phyloP scores from a whole-genome alignment of 53 echinoderm and acorn worm species.

The Temnopleurus reevesii region DNA sequence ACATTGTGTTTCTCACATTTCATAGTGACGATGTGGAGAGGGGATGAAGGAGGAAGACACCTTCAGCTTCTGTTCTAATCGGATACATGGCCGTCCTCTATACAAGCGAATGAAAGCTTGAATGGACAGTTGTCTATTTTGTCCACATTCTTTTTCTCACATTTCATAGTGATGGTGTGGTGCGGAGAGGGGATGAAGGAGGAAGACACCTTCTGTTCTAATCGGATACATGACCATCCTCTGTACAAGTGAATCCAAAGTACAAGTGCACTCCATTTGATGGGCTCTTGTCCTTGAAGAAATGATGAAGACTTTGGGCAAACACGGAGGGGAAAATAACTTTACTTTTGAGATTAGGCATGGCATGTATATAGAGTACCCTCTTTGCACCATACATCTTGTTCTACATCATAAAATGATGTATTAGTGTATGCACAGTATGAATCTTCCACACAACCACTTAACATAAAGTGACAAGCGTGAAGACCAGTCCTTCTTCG shows the following conservation, averaged over 20 bases:
- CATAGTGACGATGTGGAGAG: no score
- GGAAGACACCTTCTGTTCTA: neutral
- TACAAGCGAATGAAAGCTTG: neutral
- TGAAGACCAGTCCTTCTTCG: no score
- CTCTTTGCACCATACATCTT: no score
- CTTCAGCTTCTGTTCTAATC: neutral
- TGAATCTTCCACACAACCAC: no score
- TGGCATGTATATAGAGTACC: no score
- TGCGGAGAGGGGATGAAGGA: neutral
- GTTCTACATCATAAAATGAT: no score
- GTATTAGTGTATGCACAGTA: no score
- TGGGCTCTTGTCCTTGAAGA: neutral
- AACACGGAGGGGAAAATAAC: neutral
- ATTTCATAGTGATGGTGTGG: no score
- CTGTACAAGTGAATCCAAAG: neutral
- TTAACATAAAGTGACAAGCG: no score
- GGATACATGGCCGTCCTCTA: neutral
- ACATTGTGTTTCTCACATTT: no score
- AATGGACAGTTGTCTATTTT: no score
- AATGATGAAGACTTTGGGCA: neutral
- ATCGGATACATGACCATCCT: slow-evolving; percentile 1
- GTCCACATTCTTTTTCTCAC: no score
- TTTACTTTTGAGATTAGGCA: neutral
- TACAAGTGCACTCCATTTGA: slow-evolving; percentile 12
- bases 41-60: neutral